phyloP scores from a whole-genome alignment of 2,113 vertebrate genomes.

The Lamprotornis superbus region DNA sequence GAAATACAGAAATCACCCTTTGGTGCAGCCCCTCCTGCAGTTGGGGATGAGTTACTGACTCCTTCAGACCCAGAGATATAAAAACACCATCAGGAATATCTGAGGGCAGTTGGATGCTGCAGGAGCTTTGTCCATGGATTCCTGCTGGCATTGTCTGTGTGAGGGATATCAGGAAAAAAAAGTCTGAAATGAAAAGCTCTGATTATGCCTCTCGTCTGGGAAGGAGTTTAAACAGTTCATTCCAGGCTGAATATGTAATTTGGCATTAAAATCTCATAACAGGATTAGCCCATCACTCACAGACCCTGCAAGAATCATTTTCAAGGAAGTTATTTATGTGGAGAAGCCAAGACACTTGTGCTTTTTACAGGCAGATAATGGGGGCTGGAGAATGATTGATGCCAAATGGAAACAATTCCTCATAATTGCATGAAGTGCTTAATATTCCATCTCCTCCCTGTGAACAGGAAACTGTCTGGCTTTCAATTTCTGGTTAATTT shows the following conservation, averaged over 20 bases:
- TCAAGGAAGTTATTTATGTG: conserved; percentile 20
- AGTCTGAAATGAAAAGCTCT: background rate
- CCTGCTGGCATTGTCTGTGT: background rate
- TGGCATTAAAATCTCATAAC: conserved; percentile 44
- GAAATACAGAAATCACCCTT: background rate
- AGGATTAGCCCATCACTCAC: conserved; percentile 41
- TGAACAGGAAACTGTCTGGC: conserved; percentile 34
- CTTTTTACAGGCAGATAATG: background rate
- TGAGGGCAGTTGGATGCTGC: background rate
- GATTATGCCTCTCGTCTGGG: background rate
- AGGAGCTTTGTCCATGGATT: background rate
- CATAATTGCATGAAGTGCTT: conserved; percentile 21
- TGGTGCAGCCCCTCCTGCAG: too few species aligned
- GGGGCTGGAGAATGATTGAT: conserved; percentile 29
- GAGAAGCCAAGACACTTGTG: background rate
- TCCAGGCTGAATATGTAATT: conserved; percentile 37
- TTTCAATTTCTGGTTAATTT: conserved; percentile 42
- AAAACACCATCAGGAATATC: background rate
- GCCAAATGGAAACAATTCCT: conserved; percentile 57
- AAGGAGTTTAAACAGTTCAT: background rate
- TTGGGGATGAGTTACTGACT: background rate
- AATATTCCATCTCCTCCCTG: background rate
- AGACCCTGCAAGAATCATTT: background rate
- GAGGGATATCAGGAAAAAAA: background rate
- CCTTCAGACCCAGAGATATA: background rate